Evolutionary conservation across 1,140 invertebrate species (phyloP).

Genomic region (Plectus sambesii): DNA sequence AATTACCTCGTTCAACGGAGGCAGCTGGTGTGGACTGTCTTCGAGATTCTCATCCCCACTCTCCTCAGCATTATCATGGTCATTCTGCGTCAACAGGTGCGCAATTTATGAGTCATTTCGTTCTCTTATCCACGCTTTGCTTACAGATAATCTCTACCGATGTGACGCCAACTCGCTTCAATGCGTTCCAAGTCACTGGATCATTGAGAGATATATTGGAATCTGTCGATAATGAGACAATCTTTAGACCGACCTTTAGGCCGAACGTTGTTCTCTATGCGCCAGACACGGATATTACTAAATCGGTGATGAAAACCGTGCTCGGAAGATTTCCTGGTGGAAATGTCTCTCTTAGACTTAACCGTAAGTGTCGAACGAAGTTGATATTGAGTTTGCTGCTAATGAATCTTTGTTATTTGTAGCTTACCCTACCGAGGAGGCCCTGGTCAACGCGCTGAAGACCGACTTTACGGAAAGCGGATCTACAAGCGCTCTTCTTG

Average conservation of each 20-base stretch:
- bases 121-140: constrained; percentile 4
- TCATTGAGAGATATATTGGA: too few relatives aligned
- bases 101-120: not conserved
- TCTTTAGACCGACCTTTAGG: too few relatives aligned
- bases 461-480: constrained; percentile 9
- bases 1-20: constrained; percentile 28
- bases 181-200: too few relatives aligned
- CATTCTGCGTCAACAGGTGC: constrained; percentile 3
- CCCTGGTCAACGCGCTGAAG: constrained; percentile 13
- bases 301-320: constrained; percentile 1
- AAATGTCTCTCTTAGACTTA: not conserved
- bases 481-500: too few relatives aligned
- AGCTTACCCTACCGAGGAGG: constrained; percentile 16
- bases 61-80: constrained; percentile 35
- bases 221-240: too few relatives aligned
- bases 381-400: constrained; percentile 3
- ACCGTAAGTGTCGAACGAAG: constrained; percentile 10
- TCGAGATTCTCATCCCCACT: constrained; percentile 33
- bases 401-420: constrained; percentile 5
- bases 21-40: constrained; percentile 33
- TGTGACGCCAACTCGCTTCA: too few relatives aligned
- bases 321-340: too few relatives aligned
- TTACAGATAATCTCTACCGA: too few relatives aligned
- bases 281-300: too few relatives aligned
- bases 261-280: too few relatives aligned